Base-by-base conservation (phyloP, 2,113 vertebrate species). In the Paracanthobrama guichenoti region DNA sequence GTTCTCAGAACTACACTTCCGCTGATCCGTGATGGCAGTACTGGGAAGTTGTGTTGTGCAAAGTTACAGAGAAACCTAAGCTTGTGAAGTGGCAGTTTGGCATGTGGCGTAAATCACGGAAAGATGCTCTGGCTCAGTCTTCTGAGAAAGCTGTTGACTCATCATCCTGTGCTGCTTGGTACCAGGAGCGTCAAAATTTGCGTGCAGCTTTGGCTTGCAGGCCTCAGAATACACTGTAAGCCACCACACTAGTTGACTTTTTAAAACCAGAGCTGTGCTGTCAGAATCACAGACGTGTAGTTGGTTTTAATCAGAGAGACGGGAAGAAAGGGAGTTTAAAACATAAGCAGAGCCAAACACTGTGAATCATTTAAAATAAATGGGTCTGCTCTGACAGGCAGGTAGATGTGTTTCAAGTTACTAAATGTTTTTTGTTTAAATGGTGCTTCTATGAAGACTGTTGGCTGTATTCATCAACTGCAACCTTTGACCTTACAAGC, bases 291-390 rank as follows among this genome's bases (percentile, higher is more conserved):
- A 18, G 14, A 26, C 26, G 2, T 35, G 0, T 13, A 62, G 31
- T 31, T 20, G 35, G 18, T 66, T 55, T 85, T 78, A 86, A 78
- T 50, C 57, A 76, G 64, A 74, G 60, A 79, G 39, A 78, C 14
- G 55, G 28, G 13, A 50, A 71, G 64, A 78, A 62, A 69, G 84
- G 67, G 35, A 44, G 35, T 66, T 55, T 39, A 60, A 84, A n/a
- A 79, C 48, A 28, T 26, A 22, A 24, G 39, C 75, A 9, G 55
- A 86, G 84, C 72, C 75, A 57, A 55, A 60, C 6, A 76, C 66
- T 16, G 46, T 88, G 81, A 89, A 87, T 90, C 55, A 84, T 78
- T 82, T 69, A 77, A 81, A 86, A 88, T 79, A 81, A 87, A 83
- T 42, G 20, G 31, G 73, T 26, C 72, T 73, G 31, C 57, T 60